Evolutionary conservation across 2,888 invertebrate species (phyloP), one percentile per base, ranked within the genome.

Genomic region (Salticus scenicus): DNA sequence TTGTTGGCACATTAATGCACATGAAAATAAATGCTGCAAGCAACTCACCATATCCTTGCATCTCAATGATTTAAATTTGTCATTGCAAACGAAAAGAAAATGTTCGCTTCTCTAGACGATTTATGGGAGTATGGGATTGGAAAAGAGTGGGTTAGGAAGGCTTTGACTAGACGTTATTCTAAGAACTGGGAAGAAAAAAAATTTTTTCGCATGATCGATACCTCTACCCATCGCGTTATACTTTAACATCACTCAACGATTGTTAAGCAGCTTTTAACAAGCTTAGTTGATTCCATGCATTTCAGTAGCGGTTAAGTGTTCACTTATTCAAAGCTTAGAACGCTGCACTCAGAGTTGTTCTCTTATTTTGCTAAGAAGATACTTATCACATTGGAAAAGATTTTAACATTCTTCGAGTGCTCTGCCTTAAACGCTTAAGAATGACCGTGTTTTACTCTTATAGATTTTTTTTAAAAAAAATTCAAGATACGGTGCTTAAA

Each of bases 1-100:
- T 77, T 77, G 76, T 77, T 77, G 47, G 42, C 76, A 51, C 27
- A 75, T 47, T n/a, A n/a, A n/a, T n/a, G n/a, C n/a, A n/a, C n/a
- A n/a, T n/a, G n/a, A n/a, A 69, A 33, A 33, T 31, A 77, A 37
- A 37, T 42, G 71, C 30, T 27, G 10, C 24, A 41, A 28, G 7
- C 51, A 30, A 37, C 37, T 37, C 47, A 17, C 28, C 71, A 47
- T 47, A 27, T 24, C 17, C 7, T 28, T 28, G 30, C 47, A 30
- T 42, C 24, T 28, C 20, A 47, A 71, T 71, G 47, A 71, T 71
- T 71, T 71, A 71, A 20, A 71, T 47, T 42, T 28, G 12, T 28
- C 31, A 17, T 28, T 51, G 30, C 28, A 47, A 47, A 71, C 47
- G 71, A 42, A 71, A 69, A 37, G 20, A 31, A 24, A 5, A 10